Conservation (phyloP, 2,113 vertebrate species). For the Mustelus asterias region DNA sequence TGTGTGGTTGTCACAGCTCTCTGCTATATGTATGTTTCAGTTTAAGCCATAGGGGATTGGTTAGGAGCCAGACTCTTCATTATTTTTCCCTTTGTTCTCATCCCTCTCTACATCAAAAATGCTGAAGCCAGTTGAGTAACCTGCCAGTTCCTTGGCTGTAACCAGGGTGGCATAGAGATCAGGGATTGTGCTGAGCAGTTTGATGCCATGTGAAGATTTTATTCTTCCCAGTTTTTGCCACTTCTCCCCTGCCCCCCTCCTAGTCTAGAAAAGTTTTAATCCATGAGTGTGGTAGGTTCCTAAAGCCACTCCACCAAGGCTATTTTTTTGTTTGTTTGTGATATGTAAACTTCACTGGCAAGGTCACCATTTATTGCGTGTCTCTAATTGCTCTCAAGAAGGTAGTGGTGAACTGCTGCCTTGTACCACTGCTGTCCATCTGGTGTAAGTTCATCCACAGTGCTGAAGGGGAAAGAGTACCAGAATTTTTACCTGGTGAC, state of each 20-base stretch:
- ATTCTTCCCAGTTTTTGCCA: not conserved
- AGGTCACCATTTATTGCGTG: too few species aligned
- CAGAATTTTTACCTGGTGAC: too few species aligned
- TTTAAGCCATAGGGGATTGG: not conserved
- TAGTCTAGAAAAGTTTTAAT: not conserved
- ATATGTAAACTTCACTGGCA: too few species aligned
- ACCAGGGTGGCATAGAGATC: too few species aligned
- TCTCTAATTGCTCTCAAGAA: too few species aligned
- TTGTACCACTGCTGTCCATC: too few species aligned
- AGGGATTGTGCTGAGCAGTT: not conserved
- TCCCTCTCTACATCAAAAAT: not conserved
- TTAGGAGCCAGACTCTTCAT: not conserved
- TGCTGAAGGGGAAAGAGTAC: too few species aligned
- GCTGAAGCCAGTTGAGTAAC: not conserved
- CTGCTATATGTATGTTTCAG: not conserved
- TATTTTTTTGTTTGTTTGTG: too few species aligned
- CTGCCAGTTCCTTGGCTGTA: not conserved
- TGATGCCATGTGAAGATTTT: not conserved
- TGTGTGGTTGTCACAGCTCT: not conserved
- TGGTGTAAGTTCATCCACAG: too few species aligned
- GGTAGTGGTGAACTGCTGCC: too few species aligned
- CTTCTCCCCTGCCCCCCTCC: not conserved
- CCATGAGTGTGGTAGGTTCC: not conserved
- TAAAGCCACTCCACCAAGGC: not conserved
- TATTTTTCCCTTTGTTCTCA: not conserved